Conservation (phyloP, 2,113 vertebrate species). For the Pan troglodytes region NHGRI_mPanTro3-v2.1_pri NC_072403.2:174769501-174770000, state of each 20-base stretch:
- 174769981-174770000: background rate
- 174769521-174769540: background rate
- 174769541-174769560: background rate
- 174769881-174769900: too few relatives aligned
- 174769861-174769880: background rate
- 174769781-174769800: background rate
- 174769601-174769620: background rate
- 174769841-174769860: background rate
- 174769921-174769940: accelerated
- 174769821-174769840: background rate
- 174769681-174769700: background rate
- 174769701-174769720: background rate
- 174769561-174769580: background rate
- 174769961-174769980: background rate
- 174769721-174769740: conserved; percentile 7
- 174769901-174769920: background rate
- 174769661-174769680: background rate
- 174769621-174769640: background rate
- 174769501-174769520: background rate
- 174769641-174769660: background rate
- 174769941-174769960: background rate
- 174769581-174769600: background rate
- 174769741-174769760: conserved; percentile 44
- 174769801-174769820: background rate
- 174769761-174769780: conserved; percentile 37